Evolutionary conservation across 2,888 invertebrate species (phyloP).

Genomic region (Coronaproctus castanopsis): DNA sequence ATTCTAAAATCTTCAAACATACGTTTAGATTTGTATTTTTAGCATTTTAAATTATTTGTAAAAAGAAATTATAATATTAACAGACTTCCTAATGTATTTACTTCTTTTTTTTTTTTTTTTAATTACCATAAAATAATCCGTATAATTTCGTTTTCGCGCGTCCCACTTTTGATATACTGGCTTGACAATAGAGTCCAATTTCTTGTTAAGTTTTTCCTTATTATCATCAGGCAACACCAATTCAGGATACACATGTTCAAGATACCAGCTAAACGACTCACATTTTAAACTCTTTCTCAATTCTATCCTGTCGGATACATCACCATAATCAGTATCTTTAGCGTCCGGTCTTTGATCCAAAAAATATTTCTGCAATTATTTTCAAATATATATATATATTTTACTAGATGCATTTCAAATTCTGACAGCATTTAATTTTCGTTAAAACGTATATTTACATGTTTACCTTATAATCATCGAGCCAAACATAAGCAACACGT

Average conservation of each 20-base stretch:
- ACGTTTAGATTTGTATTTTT: no score
- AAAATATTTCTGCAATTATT: slow-evolving; percentile 46
- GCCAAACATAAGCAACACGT: slow-evolving; percentile 85
- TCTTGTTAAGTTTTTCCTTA: slow-evolving; percentile 34
- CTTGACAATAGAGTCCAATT: slow-evolving; percentile 37
- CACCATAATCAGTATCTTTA: slow-evolving; percentile 41
- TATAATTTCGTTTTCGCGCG: slow-evolving; percentile 33
- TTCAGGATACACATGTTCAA: slow-evolving; percentile 67
- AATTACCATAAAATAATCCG: slow-evolving; percentile 24
- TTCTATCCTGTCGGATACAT: slow-evolving; percentile 49
- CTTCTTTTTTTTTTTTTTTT: no score
- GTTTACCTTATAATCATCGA: slow-evolving; percentile 62
- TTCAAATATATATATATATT: slow-evolving; percentile 2
- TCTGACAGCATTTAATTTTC: no score
- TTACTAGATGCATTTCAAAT: not conserved
- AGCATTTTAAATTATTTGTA: no score
- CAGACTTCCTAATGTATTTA: no score
- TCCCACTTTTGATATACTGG: slow-evolving; percentile 64
- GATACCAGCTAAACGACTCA: slow-evolving; percentile 68
- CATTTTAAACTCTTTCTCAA: slow-evolving; percentile 56
- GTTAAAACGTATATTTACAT: no score
- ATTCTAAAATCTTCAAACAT: no score
- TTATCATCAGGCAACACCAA: slow-evolving; percentile 41
- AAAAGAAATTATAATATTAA: no score
- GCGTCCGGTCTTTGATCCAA: slow-evolving; percentile 41